These are phyloP conservation scores for Philopedon plagiatum DNA, from an alignment of 2,888 invertebrate species.

Conservation along the genomic window DNA sequence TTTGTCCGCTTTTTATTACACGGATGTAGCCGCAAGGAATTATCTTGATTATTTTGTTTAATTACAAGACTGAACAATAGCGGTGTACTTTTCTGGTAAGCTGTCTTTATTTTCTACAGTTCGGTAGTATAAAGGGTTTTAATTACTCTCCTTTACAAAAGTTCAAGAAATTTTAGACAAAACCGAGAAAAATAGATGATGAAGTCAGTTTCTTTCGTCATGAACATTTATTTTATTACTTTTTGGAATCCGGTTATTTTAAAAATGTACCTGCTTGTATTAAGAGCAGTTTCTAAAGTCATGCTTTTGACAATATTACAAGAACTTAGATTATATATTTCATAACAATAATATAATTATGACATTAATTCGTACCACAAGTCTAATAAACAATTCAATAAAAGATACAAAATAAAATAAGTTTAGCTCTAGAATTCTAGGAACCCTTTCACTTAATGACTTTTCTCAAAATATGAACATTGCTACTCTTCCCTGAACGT, in stretches of 20 bases:
- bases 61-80: not conserved
- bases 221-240: too few relatives aligned
- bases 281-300: too few relatives aligned
- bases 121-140: not conserved
- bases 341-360: too few relatives aligned
- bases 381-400: not conserved
- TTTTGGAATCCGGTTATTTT: too few relatives aligned
- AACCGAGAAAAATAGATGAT: too few relatives aligned
- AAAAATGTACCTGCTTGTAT: too few relatives aligned
- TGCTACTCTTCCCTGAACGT: slow-evolving; percentile 12
- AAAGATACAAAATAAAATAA: not conserved
- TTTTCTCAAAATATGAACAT: slow-evolving; percentile 12
- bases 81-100: too few relatives aligned
- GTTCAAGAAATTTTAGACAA: not conserved
- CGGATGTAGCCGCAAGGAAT: not conserved
- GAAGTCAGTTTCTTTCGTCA: too few relatives aligned
- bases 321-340: too few relatives aligned
- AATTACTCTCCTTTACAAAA: slow-evolving; percentile 4
- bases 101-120: not conserved
- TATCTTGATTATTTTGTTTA: not conserved
- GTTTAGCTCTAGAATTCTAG: not conserved
- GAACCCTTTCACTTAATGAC: slow-evolving; percentile 4
- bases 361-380: too few relatives aligned
- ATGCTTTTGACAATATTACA: too few relatives aligned
- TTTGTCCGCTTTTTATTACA: not conserved